Conservation (phyloP, 2,113 vertebrate species). For the Actenoides hombroni region DNA sequence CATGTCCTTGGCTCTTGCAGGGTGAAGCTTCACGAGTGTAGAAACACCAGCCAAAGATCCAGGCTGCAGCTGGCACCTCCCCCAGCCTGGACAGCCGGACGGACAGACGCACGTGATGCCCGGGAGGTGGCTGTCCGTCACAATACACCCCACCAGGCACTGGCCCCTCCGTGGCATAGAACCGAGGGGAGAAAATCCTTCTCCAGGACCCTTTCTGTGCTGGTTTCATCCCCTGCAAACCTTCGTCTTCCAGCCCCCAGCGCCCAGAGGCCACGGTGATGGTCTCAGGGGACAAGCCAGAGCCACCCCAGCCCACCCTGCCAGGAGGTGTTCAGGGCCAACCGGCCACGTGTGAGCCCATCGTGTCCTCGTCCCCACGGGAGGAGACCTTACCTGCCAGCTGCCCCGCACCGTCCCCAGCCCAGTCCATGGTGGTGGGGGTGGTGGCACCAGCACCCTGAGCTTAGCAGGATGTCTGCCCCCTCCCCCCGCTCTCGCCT, state of each 20-base stretch:
- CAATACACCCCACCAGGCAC: no score
- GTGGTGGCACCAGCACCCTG: background rate
- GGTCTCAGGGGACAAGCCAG: background rate
- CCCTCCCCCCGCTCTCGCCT: rapidly evolving
- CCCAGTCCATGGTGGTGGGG: background rate
- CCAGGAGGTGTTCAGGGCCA: no score
- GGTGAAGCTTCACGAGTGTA: background rate
- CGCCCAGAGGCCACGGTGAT: background rate
- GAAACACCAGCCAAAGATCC: background rate
- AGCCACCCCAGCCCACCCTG: background rate
- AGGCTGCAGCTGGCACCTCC: background rate
- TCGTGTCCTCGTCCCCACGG: background rate
- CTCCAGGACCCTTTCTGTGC: background rate
- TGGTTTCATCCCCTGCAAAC: background rate
- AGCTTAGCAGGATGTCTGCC: background rate
- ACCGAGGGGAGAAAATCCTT: background rate
- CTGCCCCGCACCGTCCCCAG: rapidly evolving
- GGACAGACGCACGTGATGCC: background rate
- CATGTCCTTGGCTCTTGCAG: background rate
- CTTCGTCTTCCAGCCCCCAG: background rate
- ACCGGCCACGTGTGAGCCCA: rapidly evolving
- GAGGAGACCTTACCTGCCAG: background rate
- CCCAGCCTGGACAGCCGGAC: background rate
- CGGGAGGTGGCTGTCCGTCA: background rate
- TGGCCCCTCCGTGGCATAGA: no score